phyloP scores from a whole-genome alignment of 37 sponge, comb jelly and placozoan genomes.

The Ianthella basta region DNA sequence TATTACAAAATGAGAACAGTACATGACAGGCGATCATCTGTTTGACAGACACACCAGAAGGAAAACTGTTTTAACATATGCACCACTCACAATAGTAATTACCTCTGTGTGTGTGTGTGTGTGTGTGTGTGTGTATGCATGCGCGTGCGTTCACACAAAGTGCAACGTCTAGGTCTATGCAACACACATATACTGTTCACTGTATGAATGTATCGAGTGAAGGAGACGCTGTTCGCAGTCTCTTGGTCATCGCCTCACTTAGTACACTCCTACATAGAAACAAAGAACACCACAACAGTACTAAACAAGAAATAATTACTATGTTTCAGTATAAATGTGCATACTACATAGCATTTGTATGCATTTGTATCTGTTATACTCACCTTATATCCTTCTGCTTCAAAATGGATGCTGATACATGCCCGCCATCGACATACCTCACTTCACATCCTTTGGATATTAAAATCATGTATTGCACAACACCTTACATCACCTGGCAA shows the following conservation, averaged over 20 bases:
- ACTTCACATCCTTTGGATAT: conserved; percentile 85
- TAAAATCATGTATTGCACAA: too few relatives aligned
- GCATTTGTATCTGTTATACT: not conserved
- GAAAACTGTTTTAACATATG: too few relatives aligned
- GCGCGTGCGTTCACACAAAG: too few relatives aligned
- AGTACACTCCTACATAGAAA: not conserved
- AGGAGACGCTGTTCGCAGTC: not conserved
- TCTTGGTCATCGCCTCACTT: not conserved
- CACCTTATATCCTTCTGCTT: conserved; percentile 40
- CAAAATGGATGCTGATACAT: conserved; percentile 55
- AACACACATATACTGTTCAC: too few relatives aligned
- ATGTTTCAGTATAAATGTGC: not conserved
- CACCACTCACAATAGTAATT: too few relatives aligned
- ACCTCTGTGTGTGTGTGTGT: too few relatives aligned
- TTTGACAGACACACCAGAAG: too few relatives aligned
- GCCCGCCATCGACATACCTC: conserved; percentile 76
- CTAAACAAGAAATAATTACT: not conserved
- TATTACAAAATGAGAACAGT: too few relatives aligned
- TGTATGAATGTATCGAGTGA: too few relatives aligned
- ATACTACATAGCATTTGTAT: not conserved
- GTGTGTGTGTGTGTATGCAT: too few relatives aligned
- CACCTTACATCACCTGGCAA: not conserved
- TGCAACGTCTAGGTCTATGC: too few relatives aligned
- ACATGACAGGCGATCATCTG: too few relatives aligned
- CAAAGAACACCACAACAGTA: not conserved